Conservation (phyloP, 1,140 invertebrate genomes). For the Pogonognathellus flavescens region DNA sequence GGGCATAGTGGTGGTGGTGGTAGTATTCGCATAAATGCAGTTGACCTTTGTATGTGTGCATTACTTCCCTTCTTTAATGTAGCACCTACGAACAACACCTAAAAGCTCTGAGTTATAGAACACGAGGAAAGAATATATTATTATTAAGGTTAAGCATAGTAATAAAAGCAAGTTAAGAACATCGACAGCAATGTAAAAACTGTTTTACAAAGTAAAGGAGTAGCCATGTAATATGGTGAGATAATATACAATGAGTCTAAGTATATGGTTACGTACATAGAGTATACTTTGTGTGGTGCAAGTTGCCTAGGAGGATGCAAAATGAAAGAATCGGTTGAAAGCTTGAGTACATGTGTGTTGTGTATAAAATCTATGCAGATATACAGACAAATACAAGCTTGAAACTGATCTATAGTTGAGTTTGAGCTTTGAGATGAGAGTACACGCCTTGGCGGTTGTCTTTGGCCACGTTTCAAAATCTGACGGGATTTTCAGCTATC, state of each 20-base stretch:
- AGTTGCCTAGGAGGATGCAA: not conserved
- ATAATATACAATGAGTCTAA: not conserved
- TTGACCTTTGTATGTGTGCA: no score
- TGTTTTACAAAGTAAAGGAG: not conserved
- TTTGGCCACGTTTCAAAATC: constrained; percentile 56
- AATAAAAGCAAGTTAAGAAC: no score
- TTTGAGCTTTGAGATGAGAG: constrained; percentile 35
- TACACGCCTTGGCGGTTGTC: constrained; percentile 47
- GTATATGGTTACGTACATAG: not conserved
- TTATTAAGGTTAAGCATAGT: no score
- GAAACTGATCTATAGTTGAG: constrained; percentile 38
- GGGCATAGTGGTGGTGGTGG: no score
- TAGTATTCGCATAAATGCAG: no score
- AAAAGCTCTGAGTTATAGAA: not conserved
- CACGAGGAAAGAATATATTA: not conserved
- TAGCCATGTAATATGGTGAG: not conserved
- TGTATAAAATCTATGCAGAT: not conserved
- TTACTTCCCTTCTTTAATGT: no score
- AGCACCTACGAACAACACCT: not conserved
- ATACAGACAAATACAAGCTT: not conserved
- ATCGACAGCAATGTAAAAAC: no score
- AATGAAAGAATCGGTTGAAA: constrained; percentile 25
- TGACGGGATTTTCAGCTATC: constrained; percentile 60
- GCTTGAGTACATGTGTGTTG: not conserved
- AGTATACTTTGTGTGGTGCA: not conserved